Conservation (phyloP, 2,888 invertebrate species). For the Willowsia nigromaculata region DNA sequence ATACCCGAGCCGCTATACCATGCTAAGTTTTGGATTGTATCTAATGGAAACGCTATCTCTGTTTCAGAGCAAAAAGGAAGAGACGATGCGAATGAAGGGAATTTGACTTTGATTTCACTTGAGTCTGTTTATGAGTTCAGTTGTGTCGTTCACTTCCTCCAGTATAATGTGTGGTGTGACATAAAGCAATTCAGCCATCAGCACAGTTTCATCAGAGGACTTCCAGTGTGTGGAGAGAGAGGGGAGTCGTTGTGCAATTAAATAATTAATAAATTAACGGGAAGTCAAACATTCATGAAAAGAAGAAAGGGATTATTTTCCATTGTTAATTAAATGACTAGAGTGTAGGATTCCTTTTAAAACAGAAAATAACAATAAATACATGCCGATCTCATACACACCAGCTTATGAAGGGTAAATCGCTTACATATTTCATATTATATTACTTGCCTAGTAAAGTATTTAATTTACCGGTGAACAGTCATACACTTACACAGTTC, state of each 20-base stretch:
- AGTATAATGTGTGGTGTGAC: no score
- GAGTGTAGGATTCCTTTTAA: not conserved
- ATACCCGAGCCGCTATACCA: no score
- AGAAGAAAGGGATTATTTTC: not conserved
- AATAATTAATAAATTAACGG: conserved; percentile 10
- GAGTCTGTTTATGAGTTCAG: not conserved
- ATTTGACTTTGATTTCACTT: conserved; percentile 12
- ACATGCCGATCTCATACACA: no score
- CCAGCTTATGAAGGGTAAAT: no score
- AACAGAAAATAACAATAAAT: no score
- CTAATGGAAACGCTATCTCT: not conserved
- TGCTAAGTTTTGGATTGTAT: no score
- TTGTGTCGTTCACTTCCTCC: not conserved
- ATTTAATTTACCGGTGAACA: not conserved
- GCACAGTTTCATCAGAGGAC: not conserved
- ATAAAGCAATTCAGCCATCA: not conserved
- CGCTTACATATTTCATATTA: no score
- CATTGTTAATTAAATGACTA: conserved; percentile 12
- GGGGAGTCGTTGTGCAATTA: not conserved
- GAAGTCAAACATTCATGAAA: not conserved
- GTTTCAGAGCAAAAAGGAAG: not conserved
- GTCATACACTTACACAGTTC: no score
- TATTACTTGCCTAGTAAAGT: no score
- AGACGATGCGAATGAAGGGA: not conserved
- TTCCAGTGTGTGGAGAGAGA: not conserved